Percentiles rank a stretch among this genome's conserved stretches.
These are phyloP conservation scores for Diarsia rubi DNA, from an alignment of 2,888 invertebrate species.

Conservation along the genomic window DNA sequence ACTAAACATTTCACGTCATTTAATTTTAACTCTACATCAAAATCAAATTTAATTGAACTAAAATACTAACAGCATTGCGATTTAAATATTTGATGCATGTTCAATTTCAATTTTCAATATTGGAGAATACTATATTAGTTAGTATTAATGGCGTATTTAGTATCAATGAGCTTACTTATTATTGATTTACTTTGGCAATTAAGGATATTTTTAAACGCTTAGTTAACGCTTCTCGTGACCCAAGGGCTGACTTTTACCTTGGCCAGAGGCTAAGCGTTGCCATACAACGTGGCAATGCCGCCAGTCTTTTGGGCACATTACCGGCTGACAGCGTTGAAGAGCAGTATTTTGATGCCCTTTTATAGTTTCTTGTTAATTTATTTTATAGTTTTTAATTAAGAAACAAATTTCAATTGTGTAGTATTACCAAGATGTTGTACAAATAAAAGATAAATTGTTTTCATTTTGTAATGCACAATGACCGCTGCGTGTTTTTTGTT, in stretches of 20 bases:
- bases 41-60: constrained; percentile 1
- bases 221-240: too few relatives aligned
- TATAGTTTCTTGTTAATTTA: too few relatives aligned
- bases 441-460: neutral
- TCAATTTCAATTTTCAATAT: constrained; percentile 1
- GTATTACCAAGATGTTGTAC: neutral
- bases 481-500: too few relatives aligned
- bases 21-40: neutral
- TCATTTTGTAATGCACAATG: neutral
- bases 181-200: neutral
- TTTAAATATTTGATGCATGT: neutral
- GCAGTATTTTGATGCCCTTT: too few relatives aligned
- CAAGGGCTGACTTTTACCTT: too few relatives aligned
- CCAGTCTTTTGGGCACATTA: too few relatives aligned
- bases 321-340: too few relatives aligned
- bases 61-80: neutral
- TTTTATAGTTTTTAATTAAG: too few relatives aligned
- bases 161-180: neutral
- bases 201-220: too few relatives aligned
- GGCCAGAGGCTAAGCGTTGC: too few relatives aligned
- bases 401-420: neutral
- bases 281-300: too few relatives aligned
- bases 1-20: too few relatives aligned
- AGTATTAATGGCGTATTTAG: neutral
- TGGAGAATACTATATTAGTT: neutral